These are phyloP conservation scores for Drosophila mercatorum DNA, from an alignment of 2,888 invertebrate genomes.

Conservation along the genomic window DNA sequence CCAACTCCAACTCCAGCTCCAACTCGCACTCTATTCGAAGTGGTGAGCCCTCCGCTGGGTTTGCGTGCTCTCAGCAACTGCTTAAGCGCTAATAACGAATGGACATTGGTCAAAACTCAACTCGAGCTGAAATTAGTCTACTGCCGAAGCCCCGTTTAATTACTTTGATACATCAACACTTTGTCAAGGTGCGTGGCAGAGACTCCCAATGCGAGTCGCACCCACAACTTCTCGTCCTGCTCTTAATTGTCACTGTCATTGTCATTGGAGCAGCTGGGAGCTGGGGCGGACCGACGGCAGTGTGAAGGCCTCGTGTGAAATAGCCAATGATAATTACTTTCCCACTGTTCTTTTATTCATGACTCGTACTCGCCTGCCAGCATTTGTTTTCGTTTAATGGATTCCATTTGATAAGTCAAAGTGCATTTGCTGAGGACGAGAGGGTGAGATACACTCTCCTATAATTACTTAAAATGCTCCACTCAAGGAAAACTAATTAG, in stretches of 20 bases:
- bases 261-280: constrained; percentile 6
- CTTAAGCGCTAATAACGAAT: constrained; percentile 81
- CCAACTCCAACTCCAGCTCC: neutral
- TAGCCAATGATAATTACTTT: constrained; percentile 72
- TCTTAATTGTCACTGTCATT: constrained; percentile 58
- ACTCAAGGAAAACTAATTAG: constrained; percentile 11
- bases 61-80: constrained; percentile 71
- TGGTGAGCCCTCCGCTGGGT: constrained; percentile 1
- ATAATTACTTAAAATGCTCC: constrained; percentile 34
- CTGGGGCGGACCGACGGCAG: neutral
- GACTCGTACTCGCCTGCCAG: constrained; percentile 38
- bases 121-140: constrained; percentile 78
- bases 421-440: constrained; percentile 12
- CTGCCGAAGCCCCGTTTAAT: constrained; percentile 82
- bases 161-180: constrained; percentile 83
- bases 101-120: constrained; percentile 82
- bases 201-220: constrained; percentile 45
- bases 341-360: constrained; percentile 71
- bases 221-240: constrained; percentile 39
- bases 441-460: constrained; percentile 3
- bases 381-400: constrained; percentile 71
- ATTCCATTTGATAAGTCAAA: constrained; percentile 62
- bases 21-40: neutral
- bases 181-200: constrained; percentile 74
- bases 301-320: constrained; percentile 58